Conservation (phyloP, 2,888 invertebrate species). For the Perizoma affinitatum region DNA sequence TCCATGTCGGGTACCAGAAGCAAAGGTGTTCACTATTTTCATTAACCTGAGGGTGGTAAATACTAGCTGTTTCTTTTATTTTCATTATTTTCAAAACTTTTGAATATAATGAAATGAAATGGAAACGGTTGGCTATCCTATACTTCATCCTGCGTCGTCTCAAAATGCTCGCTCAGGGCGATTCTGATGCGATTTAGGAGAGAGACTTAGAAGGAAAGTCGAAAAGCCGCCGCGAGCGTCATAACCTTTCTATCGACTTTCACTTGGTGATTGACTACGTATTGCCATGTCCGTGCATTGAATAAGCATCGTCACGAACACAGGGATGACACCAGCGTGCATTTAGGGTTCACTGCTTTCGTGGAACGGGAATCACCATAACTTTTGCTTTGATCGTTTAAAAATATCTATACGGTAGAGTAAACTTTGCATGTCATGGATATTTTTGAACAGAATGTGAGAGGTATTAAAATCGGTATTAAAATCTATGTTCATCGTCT, state of each 20-base stretch:
- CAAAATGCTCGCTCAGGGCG: conserved; percentile 32
- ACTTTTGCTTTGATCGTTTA: conserved; percentile 52
- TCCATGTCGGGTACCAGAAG: conserved; percentile 11
- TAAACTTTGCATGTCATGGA: conserved; percentile 44
- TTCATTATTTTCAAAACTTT: conserved; percentile 16
- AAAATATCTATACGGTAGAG: conserved; percentile 56
- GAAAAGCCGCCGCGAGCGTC: conserved; percentile 67
- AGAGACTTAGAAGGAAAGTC: conserved; percentile 26
- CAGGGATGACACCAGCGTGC: conserved; percentile 74
- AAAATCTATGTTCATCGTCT: conserved; percentile 59
- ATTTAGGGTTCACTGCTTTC: conserved; percentile 79
- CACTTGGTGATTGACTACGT: conserved; percentile 73
- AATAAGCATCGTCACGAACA: conserved; percentile 68
- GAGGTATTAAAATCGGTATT: conserved; percentile 54
- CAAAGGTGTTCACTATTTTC: conserved; percentile 17
- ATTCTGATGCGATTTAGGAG: conserved; percentile 34
- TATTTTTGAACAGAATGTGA: conserved; percentile 62
- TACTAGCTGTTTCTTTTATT: conserved; percentile 24
- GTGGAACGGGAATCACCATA: conserved; percentile 72
- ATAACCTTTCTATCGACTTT: conserved; percentile 67
- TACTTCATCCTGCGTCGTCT: conserved; percentile 28
- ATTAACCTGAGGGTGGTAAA: conserved; percentile 16
- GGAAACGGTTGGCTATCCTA: conserved; percentile 27
- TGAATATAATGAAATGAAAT: conserved; percentile 23
- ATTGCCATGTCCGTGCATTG: conserved; percentile 61